Conservation (phyloP, 2,797 vertebrate species). For the Fistularia commersonii region DNA sequence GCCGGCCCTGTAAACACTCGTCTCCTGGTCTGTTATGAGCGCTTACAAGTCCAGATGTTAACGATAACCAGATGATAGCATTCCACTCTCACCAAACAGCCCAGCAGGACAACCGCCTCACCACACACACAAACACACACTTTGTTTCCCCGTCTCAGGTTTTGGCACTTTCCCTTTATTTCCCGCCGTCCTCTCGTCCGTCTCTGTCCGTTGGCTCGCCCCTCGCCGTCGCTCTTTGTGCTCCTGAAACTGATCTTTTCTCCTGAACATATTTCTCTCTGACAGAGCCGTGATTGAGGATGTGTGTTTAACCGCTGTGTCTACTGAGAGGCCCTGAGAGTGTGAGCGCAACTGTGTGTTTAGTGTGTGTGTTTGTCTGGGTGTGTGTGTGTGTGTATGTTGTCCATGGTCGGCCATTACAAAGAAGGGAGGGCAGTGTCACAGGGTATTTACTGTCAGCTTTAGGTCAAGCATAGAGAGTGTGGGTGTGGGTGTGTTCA, state of each 20-base stretch:
- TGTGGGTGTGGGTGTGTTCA: constrained; percentile 14
- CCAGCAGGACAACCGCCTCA: constrained; percentile 43
- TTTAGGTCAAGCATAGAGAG: constrained; percentile 44
- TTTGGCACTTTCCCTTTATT: constrained; percentile 17
- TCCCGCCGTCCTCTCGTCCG: constrained; percentile 3
- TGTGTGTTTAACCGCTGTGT: constrained; percentile 74
- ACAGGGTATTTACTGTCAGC: constrained; percentile 52
- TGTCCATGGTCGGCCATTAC: constrained; percentile 40
- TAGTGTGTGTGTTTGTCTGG: constrained; percentile 40
- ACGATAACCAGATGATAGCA: constrained; percentile 68
- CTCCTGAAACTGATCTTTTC: constrained; percentile 46
- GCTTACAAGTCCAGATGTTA: constrained; percentile 66
- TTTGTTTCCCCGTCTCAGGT: constrained; percentile 21
- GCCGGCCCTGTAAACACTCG: constrained; percentile 35
- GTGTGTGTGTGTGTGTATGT: constrained; percentile 31
- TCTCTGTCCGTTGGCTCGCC: constrained; percentile 6
- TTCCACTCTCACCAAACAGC: constrained; percentile 59
- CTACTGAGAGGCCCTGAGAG: constrained; percentile 65
- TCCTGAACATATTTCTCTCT: constrained; percentile 52
- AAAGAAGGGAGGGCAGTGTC: constrained; percentile 44
- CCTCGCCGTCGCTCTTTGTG: constrained; percentile 11
- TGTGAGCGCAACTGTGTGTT: constrained; percentile 48
- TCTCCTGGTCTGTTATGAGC: constrained; percentile 46
- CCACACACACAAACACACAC: constrained; percentile 3
- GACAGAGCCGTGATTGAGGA: constrained; percentile 74